These are phyloP conservation scores for Orestias chungarensis DNA, from an alignment of 2,797 vertebrate genomes.

Conservation along the genomic window DNA sequence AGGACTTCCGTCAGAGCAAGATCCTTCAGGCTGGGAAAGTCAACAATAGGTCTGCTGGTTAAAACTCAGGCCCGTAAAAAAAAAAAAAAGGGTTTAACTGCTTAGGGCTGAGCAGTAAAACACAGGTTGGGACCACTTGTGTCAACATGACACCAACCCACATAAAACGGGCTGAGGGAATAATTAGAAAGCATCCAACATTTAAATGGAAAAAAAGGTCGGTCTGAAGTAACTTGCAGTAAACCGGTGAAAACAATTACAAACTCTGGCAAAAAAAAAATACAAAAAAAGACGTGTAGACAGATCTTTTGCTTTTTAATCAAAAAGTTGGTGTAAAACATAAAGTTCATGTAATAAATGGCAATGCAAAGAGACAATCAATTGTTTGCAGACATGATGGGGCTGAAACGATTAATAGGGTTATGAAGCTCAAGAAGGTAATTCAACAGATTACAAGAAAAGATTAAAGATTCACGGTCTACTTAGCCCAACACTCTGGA, in stretches of 20 bases:
- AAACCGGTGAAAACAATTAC: background rate
- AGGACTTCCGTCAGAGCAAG: slow-evolving; percentile 45
- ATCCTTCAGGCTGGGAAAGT: slow-evolving; percentile 26
- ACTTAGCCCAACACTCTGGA: background rate
- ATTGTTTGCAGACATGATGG: background rate
- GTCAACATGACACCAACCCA: slow-evolving; percentile 61
- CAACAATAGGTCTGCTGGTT: slow-evolving; percentile 47
- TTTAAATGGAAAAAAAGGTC: background rate
- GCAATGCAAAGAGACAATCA: background rate
- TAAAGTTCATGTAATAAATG: background rate
- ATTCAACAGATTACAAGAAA: background rate
- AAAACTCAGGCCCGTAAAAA: slow-evolving; percentile 53
- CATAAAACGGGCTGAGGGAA: slow-evolving; percentile 22
- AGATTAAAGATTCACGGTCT: background rate
- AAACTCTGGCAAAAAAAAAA: background rate
- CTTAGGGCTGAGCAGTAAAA: slow-evolving; percentile 55
- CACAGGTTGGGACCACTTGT: slow-evolving; percentile 53
- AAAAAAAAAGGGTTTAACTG: slow-evolving; percentile 38
- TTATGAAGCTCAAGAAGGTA: background rate
- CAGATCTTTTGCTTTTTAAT: background rate
- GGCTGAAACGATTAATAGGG: background rate
- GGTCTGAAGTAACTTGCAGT: background rate
- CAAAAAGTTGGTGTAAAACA: background rate
- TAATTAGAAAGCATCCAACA: slow-evolving; percentile 14
- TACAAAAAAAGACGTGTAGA: background rate